Evolutionary conservation across 2,113 vertebrate genomes (phyloP), one percentile per base, ranked within the genome.

Genomic region (Dascyllus trimaculatus): DNA sequence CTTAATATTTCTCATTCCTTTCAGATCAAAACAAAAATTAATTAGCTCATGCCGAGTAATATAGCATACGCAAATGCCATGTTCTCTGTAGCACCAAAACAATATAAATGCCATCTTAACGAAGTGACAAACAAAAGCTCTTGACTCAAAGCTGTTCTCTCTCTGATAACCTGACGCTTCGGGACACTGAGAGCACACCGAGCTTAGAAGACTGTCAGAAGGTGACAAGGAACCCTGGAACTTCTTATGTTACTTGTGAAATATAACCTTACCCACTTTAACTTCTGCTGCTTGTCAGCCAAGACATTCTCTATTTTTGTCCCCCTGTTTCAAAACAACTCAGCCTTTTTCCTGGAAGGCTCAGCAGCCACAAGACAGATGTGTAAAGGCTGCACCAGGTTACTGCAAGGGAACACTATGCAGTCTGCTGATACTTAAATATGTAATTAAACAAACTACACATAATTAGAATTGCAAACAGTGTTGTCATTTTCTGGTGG

Each of bases 271-370:
- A 74, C 65, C 75, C 24, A 22, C 17, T 70, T 75, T 53, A 62
- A 82, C 61, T 62, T 69, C 25, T 4, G 4, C 67, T 46, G 46
- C 61, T 63, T 72, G 54, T 71, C 77, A 80, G 35, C 61, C 4
- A 9, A 78, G 43, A 40, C 45, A 43, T 24, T 48, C 53, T 80
- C 80, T 86, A 73, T 76, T 80, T 82, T 60, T 32, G 66, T 75
- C 62, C 52, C 25, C 40, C 56, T 32, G 11, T 78, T 80, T 87
- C 40, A 65, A 40, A 73, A 62, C 68, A 77, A 69, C 38, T 45
- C 0, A 14, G 29, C 71, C 26, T 61, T 57, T 73, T 83, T 53
- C 46, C 77, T 78, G 40, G 74, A 74, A 78, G 43, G 56, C 57
- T 78, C 21, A 18, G 56, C 53, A 70, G 69, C 48, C 61, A 58